Conservation (phyloP, 2,797 vertebrate genomes). For the Pseudomugil gertrudae region DNA sequence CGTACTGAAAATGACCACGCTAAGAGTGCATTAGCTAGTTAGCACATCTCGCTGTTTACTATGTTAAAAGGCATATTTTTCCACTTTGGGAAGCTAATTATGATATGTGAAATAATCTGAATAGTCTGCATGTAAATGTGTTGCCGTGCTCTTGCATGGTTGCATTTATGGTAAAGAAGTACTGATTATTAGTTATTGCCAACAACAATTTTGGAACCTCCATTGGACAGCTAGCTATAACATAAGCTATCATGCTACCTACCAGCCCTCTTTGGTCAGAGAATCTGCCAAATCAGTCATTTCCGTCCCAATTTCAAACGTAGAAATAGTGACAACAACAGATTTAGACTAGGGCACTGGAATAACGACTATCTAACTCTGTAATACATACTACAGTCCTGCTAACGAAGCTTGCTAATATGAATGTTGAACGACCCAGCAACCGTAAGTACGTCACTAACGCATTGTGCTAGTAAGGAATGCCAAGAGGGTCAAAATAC, state of each 20-base stretch:
- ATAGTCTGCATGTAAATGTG: rapidly evolving
- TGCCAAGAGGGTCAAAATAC: constrained; percentile 41
- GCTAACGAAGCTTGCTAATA: constrained; percentile 53
- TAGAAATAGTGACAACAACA: constrained; percentile 13
- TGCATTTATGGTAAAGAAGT: neutral
- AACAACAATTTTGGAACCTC: constrained; percentile 22
- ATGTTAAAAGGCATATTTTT: neutral
- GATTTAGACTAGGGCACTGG: constrained; percentile 2
- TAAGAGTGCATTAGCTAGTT: constrained; percentile 34
- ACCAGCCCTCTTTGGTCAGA: constrained; percentile 85
- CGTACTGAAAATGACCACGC: constrained; percentile 9
- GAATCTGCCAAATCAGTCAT: constrained; percentile 79
- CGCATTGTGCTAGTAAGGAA: constrained; percentile 35
- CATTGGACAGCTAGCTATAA: constrained; percentile 47
- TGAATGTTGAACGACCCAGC: constrained; percentile 30
- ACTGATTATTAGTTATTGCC: constrained; percentile 7
- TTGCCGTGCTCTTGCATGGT: neutral
- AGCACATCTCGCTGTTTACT: constrained; percentile 11
- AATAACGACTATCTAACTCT: constrained; percentile 45
- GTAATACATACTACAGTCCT: constrained; percentile 47
- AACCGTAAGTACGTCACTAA: constrained; percentile 49
- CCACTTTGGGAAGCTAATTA: neutral
- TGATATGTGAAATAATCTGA: rapidly evolving
- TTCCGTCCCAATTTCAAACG: constrained; percentile 53
- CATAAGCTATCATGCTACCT: constrained; percentile 65